Evolutionary conservation across 2,888 invertebrate genomes (phyloP), one percentile per base, ranked within the genome.

Genomic region (Neoaliturus tenellus): DNA sequence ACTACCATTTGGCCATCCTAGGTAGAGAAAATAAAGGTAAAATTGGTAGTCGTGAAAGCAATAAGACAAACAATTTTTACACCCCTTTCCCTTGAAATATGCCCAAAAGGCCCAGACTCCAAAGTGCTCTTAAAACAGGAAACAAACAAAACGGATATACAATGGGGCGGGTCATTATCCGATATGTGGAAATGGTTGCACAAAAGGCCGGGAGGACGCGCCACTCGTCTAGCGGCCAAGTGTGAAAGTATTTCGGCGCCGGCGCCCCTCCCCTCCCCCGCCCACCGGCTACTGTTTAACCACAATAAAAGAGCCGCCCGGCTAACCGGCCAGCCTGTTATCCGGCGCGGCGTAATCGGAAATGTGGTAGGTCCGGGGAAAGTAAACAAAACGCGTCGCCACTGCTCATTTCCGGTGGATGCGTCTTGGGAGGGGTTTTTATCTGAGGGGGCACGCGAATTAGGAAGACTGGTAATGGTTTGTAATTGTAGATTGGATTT

Each of bases 211-310:
- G 20, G 20, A 51, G 51, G 23, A 4, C 51, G 51, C 51, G 23
- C 51, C 51, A 51, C 69, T 35, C 35, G 48, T 25, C 48, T 31
- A 78, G 78, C 33, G 78, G 55, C 78, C 48, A 28, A 41, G 44
- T 44, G 78, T 78, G 55, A 55, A 78, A 78, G 55, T 55, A 28
- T 55, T 31, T 35, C 35, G 78, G 78, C 78, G 78, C 78, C 78
- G 33, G 33, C 35, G 20, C 35, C 44, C 55, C 55, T 55, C 23
- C 55, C 33, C 14, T 3, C 78, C 10, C 55, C 23, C 31, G 12
- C 20, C 17, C 4, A 17, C 75, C 55, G 44, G 78, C 78, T 78
- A 55, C 78, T 78, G 78, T 78, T 78, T 78, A 78, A 78, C 78
- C 78, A 78, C 78, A 78, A 78, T 31, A 51, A 78, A 78, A 48